Base-by-base conservation (phyloP, 1,140 invertebrate species). In the Agrypnia vestita region DNA sequence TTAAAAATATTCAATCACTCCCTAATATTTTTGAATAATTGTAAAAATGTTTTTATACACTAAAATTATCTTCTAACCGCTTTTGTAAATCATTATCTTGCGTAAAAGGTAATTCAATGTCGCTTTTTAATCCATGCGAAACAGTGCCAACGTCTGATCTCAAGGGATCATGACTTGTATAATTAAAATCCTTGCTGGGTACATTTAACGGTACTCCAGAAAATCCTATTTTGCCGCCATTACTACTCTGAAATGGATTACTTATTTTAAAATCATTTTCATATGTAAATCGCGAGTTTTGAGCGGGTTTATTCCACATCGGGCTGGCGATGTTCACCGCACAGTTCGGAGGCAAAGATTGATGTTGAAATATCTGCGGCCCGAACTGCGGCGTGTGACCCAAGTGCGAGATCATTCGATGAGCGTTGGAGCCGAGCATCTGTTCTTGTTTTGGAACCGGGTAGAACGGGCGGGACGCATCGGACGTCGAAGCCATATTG, bases 51-150 rank as follows among this genome's bases (percentile, higher is more conserved):
- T 15, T 4, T 72, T 19, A 78, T 12, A 78, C 76, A 61, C 76
- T 78, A n/a, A 78, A 78, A 72, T 78, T 78, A 59, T 78, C 67
- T 6, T 78, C 76, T 12, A 71, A 7, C 6, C 76, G 35, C 19
- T 72, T 67, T 21, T 78, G 49, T 13, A 35, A 6, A 46, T 69
- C 53, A 7, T 71, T 51, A 13, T 56, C 64, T 19, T 47, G 9
- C 12, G n/a, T 19, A 19, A 67, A 47, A 17, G 43, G 25, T 6
- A 56, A 19, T 56, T 72, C 53, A 17, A 47, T 59, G 12, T 78
- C 64, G 35, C n/a, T 71, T 78, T 78, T 61, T 11, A 59, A 47
- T 17, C 43, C 9, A 13, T 15, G 15, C 0, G 17, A 53, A 6
- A 46, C 44, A 56, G 21, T 44, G 8, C n/a, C 10, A 43, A 25